Base-by-base conservation (phyloP, 2,797 vertebrate species). In the Gallinago stenura region DNA sequence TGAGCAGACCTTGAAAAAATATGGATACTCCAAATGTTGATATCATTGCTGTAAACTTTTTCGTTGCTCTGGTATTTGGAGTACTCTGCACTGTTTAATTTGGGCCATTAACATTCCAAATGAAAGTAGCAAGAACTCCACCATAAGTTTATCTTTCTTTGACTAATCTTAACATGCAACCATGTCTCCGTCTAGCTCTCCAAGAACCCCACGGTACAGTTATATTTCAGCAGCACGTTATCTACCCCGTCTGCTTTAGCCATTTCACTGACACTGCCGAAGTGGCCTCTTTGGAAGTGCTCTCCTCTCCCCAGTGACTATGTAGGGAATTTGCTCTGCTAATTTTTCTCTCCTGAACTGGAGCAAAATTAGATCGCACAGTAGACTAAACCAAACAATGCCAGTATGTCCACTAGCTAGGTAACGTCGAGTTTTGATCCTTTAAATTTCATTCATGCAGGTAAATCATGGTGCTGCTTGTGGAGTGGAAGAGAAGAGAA, bases 51-150 rank as follows among this genome's bases (percentile, higher is more conserved):
- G 75, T 94, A 95, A 94, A 95, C 94, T 86, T 91, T 91, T 96
- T 96, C 94, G 71, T 89, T 90, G 90, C 91, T 94, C 82, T 95
- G 96, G 91, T 90, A 95, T 96, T 96, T 95, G 78, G 93, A 95
- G 73, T 94, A 92, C 85, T 87, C 93, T 53, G 45, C 83, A 82
- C 56, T 97, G 96, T 96, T 97, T 97, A 96, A 96, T 95, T 89
- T 89, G 88, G 71, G 88, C 94, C 86, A 92, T 95, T 96, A 95
- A 97, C 93, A 89, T 96, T 96, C 94, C 96, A 92, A 86, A 95
- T 73, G 80, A 77, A 97, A 95, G 95, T 64, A 95, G 83, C 80
- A 92, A 95, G 88, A 89, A 77, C 88, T 87, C 51, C 56, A 87
- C 91, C 61, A 26, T 43, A 77, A 90, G 83, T 93, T 97, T 97